Conservation (phyloP, 2,888 invertebrate genomes). For the Sphaerophoria taeniata region DNA sequence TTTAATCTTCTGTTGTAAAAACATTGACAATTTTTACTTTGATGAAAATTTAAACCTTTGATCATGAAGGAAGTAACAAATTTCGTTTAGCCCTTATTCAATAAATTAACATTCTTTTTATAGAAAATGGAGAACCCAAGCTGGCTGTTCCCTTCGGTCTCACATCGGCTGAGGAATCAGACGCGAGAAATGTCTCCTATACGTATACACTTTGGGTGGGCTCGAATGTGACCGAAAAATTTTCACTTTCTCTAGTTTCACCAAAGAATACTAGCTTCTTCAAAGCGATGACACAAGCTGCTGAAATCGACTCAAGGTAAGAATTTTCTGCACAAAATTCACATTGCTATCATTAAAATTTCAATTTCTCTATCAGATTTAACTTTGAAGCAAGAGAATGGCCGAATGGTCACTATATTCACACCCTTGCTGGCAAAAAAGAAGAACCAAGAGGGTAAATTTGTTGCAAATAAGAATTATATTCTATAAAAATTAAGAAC, state of each 20-base stretch:
- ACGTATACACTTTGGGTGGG: conserved; percentile 95
- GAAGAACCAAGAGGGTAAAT: conserved; percentile 82
- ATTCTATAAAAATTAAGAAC: background rate
- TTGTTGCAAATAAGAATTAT: background rate
- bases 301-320: conserved; percentile 88
- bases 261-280: conserved; percentile 88
- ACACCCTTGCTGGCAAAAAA: conserved; percentile 87
- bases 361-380: conserved; percentile 81
- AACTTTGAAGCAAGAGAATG: conserved; percentile 93
- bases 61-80: too few relatives aligned
- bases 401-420: conserved; percentile 96
- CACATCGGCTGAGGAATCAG: conserved; percentile 82
- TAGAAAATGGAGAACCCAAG: conserved; percentile 83
- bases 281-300: conserved; percentile 92
- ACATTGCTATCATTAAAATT: background rate
- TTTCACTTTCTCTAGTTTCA: conserved; percentile 89
- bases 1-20: background rate
- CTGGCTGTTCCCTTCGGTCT: conserved; percentile 82
- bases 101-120: background rate
- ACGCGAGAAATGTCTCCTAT: conserved; percentile 87
- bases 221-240: conserved; percentile 92
- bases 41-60: too few relatives aligned
- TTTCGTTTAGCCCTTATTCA: too few relatives aligned
- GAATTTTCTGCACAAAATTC: conserved; percentile 74
- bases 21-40: background rate